phyloP scores from a whole-genome alignment of 2,888 invertebrate genomes.

The Pyrgus malvae region DNA sequence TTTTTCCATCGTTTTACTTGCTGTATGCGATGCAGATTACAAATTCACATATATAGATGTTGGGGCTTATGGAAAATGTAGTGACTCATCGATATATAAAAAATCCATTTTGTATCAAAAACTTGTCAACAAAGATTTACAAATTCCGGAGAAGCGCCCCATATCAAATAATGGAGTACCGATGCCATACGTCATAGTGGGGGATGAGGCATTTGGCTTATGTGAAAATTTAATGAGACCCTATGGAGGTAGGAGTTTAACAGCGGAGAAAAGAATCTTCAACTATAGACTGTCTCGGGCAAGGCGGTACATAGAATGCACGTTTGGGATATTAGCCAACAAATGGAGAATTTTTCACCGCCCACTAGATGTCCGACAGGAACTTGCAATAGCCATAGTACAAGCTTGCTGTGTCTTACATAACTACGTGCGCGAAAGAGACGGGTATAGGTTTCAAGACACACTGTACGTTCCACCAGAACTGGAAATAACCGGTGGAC shows the following conservation, averaged over 20 bases:
- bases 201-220: constrained; percentile 24
- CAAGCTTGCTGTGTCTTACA: neutral
- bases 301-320: constrained; percentile 3
- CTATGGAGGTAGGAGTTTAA: constrained; percentile 7
- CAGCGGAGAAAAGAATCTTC: constrained; percentile 3
- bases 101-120: neutral
- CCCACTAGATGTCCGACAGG: neutral
- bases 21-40: constrained; percentile 23
- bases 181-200: constrained; percentile 25
- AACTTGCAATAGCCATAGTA: neutral
- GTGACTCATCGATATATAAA: constrained; percentile 12
- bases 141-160: neutral
- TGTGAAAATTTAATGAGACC: constrained; percentile 19
- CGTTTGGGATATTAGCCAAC: neutral
- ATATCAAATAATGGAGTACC: constrained; percentile 2
- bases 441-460: no score
- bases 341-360: constrained; percentile 6
- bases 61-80: constrained; percentile 10
- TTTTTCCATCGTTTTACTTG: constrained; percentile 22
- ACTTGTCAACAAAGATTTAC: neutral
- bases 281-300: constrained; percentile 2
- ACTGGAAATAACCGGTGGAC: no score
- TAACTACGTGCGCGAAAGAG: no score
- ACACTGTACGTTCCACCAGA: no score
- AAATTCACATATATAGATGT: constrained; percentile 19